Evolutionary conservation across 2,113 vertebrate species (phyloP).

Genomic region (Sebastes fasciatus): DNA sequence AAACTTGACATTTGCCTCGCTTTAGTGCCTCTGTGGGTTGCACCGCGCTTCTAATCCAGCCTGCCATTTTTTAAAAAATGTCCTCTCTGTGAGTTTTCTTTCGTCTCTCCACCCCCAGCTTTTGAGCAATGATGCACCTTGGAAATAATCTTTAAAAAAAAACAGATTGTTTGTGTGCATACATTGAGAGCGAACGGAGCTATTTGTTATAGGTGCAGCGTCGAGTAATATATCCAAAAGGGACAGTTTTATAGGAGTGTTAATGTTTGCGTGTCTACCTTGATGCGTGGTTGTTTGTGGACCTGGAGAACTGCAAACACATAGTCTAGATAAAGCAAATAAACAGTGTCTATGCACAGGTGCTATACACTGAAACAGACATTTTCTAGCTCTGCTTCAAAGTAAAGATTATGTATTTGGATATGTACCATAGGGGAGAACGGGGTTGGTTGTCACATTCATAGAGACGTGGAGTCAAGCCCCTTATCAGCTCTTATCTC

Average conservation of each 20-base stretch:
- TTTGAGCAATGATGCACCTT: constrained; percentile 50
- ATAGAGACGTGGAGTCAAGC: no score
- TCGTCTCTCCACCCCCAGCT: not conserved
- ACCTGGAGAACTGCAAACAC: constrained; percentile 26
- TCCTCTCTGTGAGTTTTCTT: not conserved
- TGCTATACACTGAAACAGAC: not conserved
- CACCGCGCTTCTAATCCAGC: constrained; percentile 37
- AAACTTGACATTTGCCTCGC: constrained; percentile 50
- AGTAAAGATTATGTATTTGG: not conserved
- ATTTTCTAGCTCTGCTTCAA: not conserved
- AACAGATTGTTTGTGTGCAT: constrained; percentile 25
- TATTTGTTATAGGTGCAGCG: constrained; percentile 31
- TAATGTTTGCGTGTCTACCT: constrained; percentile 36
- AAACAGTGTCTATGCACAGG: constrained; percentile 26
- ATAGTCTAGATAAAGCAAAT: not conserved
- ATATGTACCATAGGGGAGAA: no score
- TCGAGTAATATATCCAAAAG: constrained; percentile 16
- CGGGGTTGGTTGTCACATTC: no score
- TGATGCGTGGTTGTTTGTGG: constrained; percentile 33
- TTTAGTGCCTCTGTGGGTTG: constrained; percentile 18
- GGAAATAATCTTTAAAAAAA: constrained; percentile 50
- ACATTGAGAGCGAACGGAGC: constrained; percentile 12
- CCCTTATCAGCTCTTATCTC: no score
- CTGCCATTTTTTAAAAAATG: constrained; percentile 15
- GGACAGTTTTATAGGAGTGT: constrained; percentile 36